Evolutionary conservation across 2,888 invertebrate species (phyloP), one percentile per base, ranked within the genome.

Genomic region (Corbicula japonica): DNA sequence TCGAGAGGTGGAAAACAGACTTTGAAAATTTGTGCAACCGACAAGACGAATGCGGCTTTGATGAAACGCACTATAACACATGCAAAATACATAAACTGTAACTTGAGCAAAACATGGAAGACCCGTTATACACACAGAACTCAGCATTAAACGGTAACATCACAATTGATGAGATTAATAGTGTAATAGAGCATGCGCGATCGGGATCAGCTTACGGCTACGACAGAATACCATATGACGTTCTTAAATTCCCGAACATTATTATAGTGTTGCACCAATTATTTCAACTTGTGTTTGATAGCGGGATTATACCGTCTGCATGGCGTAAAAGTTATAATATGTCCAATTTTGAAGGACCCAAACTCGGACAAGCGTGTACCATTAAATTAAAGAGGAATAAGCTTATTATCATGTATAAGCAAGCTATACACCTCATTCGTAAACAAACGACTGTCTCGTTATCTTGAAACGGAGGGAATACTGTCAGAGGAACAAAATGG

Each of bases 41-140:
- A 12, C 4, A 50, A 50, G 28, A 3, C 6, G 50, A 23, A 23
- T 23, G 15, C 28, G 50, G 28, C 28, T 50, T 50, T 50, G 50
- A 50, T 26, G 50, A 50, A 28, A 50, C 6, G 23, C 28, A 8
- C 28, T 50, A 23, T 28, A n/a, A 3, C 50, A 50, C 26, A 50
- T 28, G 28, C 18, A 46, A 50, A 50, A 15, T 21, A 28, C 50
- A 50, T 50, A 23, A 21, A 21, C 50, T 28, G 15, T 50, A 28
- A 50, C 23, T 50, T 15, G 26, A 50, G 50, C 28, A 10, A 50
- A 26, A 50, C 50, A 50, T 50, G 21, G 6, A 28, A 50, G 50
- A 50, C 50, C 50, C 50, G 21, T 50, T 50, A 50, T 50, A 50
- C 50, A 50, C 50, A 5, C 4, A 23, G 6, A 50, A 50, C 28